These are phyloP conservation scores for Eonycteris spelaea DNA, from an alignment of 2,113 vertebrate genomes.

Conservation along the genomic window DNA sequence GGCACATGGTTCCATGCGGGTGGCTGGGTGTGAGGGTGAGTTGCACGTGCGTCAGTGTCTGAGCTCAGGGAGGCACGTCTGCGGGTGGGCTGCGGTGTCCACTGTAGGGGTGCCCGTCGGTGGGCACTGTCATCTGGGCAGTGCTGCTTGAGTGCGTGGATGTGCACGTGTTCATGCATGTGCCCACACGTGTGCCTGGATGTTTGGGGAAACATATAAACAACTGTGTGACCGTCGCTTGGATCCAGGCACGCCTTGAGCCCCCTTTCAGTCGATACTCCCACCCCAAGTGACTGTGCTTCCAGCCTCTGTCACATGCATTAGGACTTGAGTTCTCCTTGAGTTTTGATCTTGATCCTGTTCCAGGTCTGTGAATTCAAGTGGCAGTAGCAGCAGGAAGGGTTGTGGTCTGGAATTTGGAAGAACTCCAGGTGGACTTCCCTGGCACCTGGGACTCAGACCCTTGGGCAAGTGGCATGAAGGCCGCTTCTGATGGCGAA, in stretches of 20 bases:
- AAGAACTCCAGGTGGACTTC: not conserved
- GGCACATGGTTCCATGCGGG: not conserved
- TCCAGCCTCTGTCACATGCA: not conserved
- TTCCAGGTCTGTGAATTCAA: not conserved
- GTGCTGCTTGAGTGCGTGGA: not conserved
- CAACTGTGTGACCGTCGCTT: not conserved
- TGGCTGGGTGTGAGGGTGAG: too few species aligned
- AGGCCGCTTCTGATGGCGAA: not conserved
- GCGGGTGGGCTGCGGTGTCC: fast-evolving
- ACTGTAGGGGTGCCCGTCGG: not conserved
- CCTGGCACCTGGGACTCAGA: not conserved
- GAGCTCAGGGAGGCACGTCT: not conserved
- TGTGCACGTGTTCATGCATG: not conserved
- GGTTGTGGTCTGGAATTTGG: not conserved
- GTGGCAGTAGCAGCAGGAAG: not conserved
- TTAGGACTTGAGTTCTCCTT: not conserved
- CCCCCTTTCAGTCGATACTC: not conserved
- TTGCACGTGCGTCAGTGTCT: not conserved
- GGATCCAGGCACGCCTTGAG: not conserved
- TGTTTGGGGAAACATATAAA: not conserved
- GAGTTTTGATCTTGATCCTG: not conserved
- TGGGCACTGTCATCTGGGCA: not conserved
- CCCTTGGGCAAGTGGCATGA: not conserved
- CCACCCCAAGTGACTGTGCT: not conserved
- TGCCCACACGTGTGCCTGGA: not conserved